Evolutionary conservation across 1,140 invertebrate species (phyloP).

Genomic region (Eurosta solidaginis): DNA sequence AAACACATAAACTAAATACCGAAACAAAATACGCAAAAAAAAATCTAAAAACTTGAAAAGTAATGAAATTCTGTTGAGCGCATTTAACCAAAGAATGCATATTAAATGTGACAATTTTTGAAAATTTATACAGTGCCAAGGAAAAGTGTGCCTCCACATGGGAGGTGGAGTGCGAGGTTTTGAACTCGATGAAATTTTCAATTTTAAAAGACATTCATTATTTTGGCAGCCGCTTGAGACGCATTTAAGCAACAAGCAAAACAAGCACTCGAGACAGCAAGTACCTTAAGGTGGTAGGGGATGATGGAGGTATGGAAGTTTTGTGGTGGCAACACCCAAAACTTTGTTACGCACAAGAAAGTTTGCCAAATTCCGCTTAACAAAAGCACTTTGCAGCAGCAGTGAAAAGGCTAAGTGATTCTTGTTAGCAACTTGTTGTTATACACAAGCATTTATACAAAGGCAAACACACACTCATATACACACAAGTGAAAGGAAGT

Average conservation of each 20-base stretch:
- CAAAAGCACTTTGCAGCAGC: conserved; percentile 12
- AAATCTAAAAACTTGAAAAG: not conserved
- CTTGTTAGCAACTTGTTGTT: conserved; percentile 19
- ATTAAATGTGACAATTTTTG: conserved; percentile 31
- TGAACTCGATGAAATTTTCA: conserved; percentile 6
- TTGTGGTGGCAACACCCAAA: not conserved
- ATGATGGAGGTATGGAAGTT: not conserved
- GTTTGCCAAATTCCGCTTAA: conserved; percentile 13
- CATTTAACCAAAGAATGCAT: conserved; percentile 13
- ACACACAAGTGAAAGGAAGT: not conserved
- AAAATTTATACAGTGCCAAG: conserved; percentile 6
- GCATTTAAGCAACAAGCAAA: conserved; percentile 17
- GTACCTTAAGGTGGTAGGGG: not conserved
- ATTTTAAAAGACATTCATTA: conserved; percentile 28
- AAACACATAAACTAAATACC: not conserved
- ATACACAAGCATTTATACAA: not conserved
- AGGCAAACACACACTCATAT: not conserved
- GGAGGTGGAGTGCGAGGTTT: no score
- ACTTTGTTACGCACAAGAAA: conserved; percentile 16
- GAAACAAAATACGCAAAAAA: not conserved
- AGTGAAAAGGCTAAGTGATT: conserved; percentile 25
- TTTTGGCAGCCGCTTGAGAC: conserved; percentile 24
- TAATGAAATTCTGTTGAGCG: conserved; percentile 22
- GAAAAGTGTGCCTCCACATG: not conserved
- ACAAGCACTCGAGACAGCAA: not conserved